Conservation (phyloP, 2,888 invertebrate species). For the Ochropacha duplaris region DNA sequence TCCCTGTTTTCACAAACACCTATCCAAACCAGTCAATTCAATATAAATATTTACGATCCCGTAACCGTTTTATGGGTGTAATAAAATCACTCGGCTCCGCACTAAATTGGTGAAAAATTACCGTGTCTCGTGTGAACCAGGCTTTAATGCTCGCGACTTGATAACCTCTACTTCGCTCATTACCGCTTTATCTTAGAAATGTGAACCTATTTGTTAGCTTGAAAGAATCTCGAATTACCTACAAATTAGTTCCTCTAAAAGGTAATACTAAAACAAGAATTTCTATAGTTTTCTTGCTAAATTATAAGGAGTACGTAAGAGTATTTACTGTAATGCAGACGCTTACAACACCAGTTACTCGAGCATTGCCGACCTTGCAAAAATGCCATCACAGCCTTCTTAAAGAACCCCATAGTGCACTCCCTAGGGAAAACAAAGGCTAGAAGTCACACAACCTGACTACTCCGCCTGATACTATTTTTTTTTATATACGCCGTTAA, state of each 20-base stretch:
- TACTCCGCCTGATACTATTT: too few relatives aligned
- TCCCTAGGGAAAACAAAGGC: too few relatives aligned
- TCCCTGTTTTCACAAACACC: constrained; percentile 24
- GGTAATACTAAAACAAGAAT: too few relatives aligned
- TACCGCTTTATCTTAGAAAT: not conserved
- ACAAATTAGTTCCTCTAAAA: not conserved
- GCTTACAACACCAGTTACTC: too few relatives aligned
- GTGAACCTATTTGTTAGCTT: not conserved
- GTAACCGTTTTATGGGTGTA: constrained; percentile 50
- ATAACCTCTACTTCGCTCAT: not conserved
- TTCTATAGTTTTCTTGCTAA: too few relatives aligned
- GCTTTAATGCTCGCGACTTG: not conserved
- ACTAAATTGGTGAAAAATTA: constrained; percentile 45
- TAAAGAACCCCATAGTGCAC: too few relatives aligned
- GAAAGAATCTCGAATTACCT: not conserved
- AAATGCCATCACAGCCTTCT: too few relatives aligned
- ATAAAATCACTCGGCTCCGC: constrained; percentile 50
- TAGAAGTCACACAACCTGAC: too few relatives aligned
- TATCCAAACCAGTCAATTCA: constrained; percentile 40
- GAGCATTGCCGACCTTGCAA: too few relatives aligned
- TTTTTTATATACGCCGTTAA: too few relatives aligned
- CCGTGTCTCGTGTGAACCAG: constrained; percentile 25
- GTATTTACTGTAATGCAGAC: too few relatives aligned
- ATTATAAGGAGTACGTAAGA: too few relatives aligned
- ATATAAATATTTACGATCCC: constrained; percentile 53